Evolutionary conservation across 2,113 vertebrate genomes (phyloP).

Genomic region (Camelus dromedarius): DNA sequence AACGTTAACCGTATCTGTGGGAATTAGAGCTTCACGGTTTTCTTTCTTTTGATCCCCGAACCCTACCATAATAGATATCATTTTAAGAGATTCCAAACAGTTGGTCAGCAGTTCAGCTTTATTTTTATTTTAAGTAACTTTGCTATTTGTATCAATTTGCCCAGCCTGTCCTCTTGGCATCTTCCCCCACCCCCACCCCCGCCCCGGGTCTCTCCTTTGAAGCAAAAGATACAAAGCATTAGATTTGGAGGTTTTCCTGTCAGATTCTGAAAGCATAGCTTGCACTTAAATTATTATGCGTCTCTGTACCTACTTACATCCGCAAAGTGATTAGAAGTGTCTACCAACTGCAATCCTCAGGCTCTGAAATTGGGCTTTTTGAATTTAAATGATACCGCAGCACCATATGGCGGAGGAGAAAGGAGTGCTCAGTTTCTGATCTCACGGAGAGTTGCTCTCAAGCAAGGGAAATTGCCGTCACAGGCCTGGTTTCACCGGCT

Average conservation of each 20-base stretch:
- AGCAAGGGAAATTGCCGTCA: constrained; percentile 48
- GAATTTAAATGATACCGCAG: constrained; percentile 57
- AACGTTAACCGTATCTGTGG: constrained; percentile 43
- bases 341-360: constrained; percentile 67
- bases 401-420: constrained; percentile 55
- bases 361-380: constrained; percentile 65
- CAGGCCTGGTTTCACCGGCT: neutral
- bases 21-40: constrained; percentile 58
- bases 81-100: constrained; percentile 67
- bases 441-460: constrained; percentile 33
- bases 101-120: constrained; percentile 34
- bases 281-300: constrained; percentile 55
- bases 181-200: neutral
- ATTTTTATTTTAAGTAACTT: constrained; percentile 58
- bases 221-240: constrained; percentile 66
- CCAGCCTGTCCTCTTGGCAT: constrained; percentile 51
- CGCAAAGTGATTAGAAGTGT: constrained; percentile 68
- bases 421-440: constrained; percentile 52
- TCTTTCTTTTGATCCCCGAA: constrained; percentile 66
- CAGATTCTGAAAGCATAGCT: constrained; percentile 43
- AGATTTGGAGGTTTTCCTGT: constrained; percentile 52
- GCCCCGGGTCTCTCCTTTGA: constrained; percentile 70
- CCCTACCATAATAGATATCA: neutral
- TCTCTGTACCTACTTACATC: constrained; percentile 60
- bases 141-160: constrained; percentile 76